Evolutionary conservation across 2,888 invertebrate species (phyloP).

Genomic region (Miltochrista miniata): DNA sequence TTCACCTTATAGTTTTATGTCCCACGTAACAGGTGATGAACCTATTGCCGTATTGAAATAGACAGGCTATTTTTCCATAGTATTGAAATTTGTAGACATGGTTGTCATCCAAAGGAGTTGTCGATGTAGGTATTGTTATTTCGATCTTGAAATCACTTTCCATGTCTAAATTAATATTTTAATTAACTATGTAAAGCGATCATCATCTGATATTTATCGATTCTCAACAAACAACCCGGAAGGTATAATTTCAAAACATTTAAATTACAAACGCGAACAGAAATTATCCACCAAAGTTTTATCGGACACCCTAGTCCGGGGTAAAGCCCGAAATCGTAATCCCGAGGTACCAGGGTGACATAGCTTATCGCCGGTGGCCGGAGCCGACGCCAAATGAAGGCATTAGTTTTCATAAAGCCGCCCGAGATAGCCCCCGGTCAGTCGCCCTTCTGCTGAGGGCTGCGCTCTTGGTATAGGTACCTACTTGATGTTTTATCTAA

Average conservation of each 20-base stretch:
- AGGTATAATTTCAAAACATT: constrained; percentile 42
- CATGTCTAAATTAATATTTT: too few species aligned
- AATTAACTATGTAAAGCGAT: too few species aligned
- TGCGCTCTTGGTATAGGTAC: constrained; percentile 49
- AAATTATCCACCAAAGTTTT: constrained; percentile 64
- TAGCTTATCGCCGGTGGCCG: constrained; percentile 75
- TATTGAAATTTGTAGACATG: too few species aligned
- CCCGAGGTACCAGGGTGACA: constrained; percentile 75
- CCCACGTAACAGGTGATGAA: too few species aligned
- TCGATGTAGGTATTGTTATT: too few species aligned
- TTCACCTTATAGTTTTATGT: too few species aligned
- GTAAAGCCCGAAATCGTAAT: constrained; percentile 71
- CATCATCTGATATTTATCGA: too few species aligned
- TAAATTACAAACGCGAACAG: constrained; percentile 62
- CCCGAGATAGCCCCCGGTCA: constrained; percentile 70
- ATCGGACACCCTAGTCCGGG: constrained; percentile 55
- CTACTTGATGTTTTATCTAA: constrained; percentile 59
- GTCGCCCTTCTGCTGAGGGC: constrained; percentile 55
- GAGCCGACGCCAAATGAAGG: constrained; percentile 77
- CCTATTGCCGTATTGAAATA: too few species aligned
- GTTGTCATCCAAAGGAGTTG: too few species aligned
- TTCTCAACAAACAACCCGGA: too few species aligned
- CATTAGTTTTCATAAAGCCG: constrained; percentile 82
- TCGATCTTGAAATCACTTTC: too few species aligned
- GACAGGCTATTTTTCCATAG: too few species aligned